A percentile compares a stretch with the other conserved stretches of the same genome.
Evolutionary conservation across 2,113 vertebrate species (phyloP).

Genomic region (Todiramphus saurophagus): DNA sequence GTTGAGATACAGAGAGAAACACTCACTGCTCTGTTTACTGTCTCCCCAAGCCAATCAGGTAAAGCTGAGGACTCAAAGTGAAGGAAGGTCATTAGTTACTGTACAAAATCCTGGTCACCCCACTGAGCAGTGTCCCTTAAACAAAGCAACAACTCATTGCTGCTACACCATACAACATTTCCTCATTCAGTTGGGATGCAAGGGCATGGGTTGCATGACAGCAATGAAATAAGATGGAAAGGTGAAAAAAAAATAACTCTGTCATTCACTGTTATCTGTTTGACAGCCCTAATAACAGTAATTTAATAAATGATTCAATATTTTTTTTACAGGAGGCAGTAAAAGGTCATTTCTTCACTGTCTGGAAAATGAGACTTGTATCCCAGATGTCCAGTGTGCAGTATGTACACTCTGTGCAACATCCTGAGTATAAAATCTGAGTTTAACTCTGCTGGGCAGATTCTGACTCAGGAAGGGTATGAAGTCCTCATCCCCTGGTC

Average conservation of each 20-base stretch:
- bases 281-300: not conserved
- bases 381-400: not conserved
- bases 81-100: not conserved
- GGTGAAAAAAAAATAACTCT: not conserved
- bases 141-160: not conserved
- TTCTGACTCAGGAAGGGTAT: not conserved
- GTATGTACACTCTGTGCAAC: not conserved
- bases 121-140: not conserved
- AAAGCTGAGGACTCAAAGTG: not conserved
- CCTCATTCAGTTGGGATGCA: not conserved
- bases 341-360: not conserved
- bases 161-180: not conserved
- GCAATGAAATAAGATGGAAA: not conserved
- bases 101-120: not conserved
- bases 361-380: not conserved
- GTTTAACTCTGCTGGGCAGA: not conserved
- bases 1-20: not conserved
- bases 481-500: not conserved
- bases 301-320: not conserved
- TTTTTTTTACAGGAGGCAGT: not conserved
- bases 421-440: not conserved
- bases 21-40: not conserved
- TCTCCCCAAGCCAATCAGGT: not conserved
- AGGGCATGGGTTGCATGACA: not conserved
- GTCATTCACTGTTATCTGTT: not conserved